phyloP scores from a whole-genome alignment of 2,797 vertebrate species.

The Thalassophryne amazonica region DNA sequence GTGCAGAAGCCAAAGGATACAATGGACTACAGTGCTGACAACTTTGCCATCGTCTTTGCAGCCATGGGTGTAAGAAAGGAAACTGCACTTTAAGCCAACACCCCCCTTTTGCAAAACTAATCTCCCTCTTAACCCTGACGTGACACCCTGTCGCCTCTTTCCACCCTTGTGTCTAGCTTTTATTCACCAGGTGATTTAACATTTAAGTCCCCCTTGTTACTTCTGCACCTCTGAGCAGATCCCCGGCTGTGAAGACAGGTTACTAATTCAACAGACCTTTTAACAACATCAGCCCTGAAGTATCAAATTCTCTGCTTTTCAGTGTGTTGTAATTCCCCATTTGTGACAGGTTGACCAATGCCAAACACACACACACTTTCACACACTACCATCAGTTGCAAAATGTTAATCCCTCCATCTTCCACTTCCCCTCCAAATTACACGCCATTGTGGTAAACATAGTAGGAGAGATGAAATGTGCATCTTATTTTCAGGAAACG shows the following conservation, averaged over 20 bases:
- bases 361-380: slow-evolving; percentile 10
- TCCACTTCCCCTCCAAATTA: slow-evolving; percentile 15
- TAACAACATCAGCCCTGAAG: slow-evolving; percentile 22
- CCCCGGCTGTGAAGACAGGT: slow-evolving; percentile 41
- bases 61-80: slow-evolving; percentile 78
- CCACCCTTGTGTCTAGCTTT: slow-evolving; percentile 31
- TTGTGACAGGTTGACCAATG: slow-evolving; percentile 44
- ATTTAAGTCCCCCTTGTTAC: slow-evolving; percentile 67
- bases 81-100: background rate
- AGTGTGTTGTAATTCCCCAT: slow-evolving; percentile 34
- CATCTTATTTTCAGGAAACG: background rate
- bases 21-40: slow-evolving; percentile 82
- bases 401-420: slow-evolving; percentile 19
- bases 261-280: slow-evolving; percentile 65
- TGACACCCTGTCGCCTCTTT: slow-evolving; percentile 44
- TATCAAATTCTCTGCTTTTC: slow-evolving; percentile 63
- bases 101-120: slow-evolving; percentile 42
- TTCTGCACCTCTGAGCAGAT: slow-evolving; percentile 67
- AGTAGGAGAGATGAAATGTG: slow-evolving; percentile 8
- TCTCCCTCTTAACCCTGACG: slow-evolving; percentile 61
- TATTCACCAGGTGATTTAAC: slow-evolving; percentile 72
- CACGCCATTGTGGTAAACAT: slow-evolving; percentile 9
- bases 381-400: slow-evolving; percentile 27
- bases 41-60: slow-evolving; percentile 85
- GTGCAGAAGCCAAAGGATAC: slow-evolving; percentile 83